A percentile compares a stretch with the other conserved stretches of the same genome.
These are phyloP conservation scores for Rhodinocichla rosea DNA, from an alignment of 2,113 vertebrate species.

Conservation along the genomic window DNA sequence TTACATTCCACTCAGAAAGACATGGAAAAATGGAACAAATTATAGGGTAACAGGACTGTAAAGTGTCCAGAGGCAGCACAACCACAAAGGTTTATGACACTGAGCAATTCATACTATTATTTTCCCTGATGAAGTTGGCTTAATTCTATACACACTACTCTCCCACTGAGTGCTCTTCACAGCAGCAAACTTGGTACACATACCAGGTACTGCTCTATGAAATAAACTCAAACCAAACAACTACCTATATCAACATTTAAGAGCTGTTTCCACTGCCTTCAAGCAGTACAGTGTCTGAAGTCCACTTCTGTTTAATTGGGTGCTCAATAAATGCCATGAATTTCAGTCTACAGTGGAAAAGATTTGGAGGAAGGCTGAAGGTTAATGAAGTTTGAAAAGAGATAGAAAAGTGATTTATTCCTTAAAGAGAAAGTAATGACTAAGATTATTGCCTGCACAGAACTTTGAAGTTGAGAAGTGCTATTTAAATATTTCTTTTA, in stretches of 20 bases:
- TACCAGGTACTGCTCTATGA: neutral
- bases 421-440: neutral
- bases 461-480: conserved; percentile 1
- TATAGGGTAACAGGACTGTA: neutral
- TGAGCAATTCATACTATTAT: neutral
- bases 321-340: neutral
- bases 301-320: neutral
- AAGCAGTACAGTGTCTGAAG: neutral
- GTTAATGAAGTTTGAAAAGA: neutral
- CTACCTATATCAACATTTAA: neutral
- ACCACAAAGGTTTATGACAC: neutral
- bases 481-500: neutral
- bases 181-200: neutral
- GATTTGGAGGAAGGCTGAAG: neutral
- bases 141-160: neutral
- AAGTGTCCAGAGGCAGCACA: neutral
- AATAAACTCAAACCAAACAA: neutral
- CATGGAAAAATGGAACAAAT: neutral
- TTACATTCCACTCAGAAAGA: neutral
- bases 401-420: neutral
- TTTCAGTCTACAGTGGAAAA: neutral
- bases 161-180: neutral
- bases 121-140: neutral
- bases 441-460: neutral
- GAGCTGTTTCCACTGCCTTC: neutral